Evolutionary conservation across 2,113 vertebrate genomes (phyloP).

Genomic region (Canis aureus): DNA sequence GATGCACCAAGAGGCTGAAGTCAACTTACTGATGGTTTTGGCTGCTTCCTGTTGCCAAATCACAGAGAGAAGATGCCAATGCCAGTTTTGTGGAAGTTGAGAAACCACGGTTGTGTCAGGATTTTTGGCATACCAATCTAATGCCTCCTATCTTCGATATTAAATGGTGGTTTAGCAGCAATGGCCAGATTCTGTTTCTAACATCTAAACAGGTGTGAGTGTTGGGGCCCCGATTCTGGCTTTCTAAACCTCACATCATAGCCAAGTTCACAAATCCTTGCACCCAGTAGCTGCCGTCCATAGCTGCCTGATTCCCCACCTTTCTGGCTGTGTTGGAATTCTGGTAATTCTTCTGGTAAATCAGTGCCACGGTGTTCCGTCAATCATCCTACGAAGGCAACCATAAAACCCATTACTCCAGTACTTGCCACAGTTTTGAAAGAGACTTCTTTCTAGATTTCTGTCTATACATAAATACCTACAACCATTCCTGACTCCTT

Average conservation of each 20-base stretch:
- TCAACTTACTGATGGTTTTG: background rate
- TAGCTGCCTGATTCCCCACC: too few relatives aligned
- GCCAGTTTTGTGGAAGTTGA: background rate
- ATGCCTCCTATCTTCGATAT: background rate
- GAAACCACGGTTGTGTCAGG: background rate
- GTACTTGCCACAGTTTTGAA: background rate
- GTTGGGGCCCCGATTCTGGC: background rate
- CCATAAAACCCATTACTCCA: accelerated
- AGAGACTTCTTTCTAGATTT: background rate
- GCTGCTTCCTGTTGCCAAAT: background rate
- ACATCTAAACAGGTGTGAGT: too few relatives aligned
- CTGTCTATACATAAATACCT: background rate
- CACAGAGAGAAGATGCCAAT: background rate
- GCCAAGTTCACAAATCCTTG: background rate
- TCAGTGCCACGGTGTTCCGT: background rate
- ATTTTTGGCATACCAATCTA: too few relatives aligned
- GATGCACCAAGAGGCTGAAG: background rate
- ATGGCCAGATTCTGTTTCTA: background rate
- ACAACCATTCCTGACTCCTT: background rate
- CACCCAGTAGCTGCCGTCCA: background rate
- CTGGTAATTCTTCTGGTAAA: background rate
- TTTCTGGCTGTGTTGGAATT: background rate
- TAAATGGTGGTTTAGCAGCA: background rate
- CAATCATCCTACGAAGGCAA: background rate
- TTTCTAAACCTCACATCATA: background rate